Percentiles rank a stretch among this genome's conserved stretches.
Conservation (phyloP, 2,888 invertebrate genomes). For the Eremobia ochroleuca region DNA sequence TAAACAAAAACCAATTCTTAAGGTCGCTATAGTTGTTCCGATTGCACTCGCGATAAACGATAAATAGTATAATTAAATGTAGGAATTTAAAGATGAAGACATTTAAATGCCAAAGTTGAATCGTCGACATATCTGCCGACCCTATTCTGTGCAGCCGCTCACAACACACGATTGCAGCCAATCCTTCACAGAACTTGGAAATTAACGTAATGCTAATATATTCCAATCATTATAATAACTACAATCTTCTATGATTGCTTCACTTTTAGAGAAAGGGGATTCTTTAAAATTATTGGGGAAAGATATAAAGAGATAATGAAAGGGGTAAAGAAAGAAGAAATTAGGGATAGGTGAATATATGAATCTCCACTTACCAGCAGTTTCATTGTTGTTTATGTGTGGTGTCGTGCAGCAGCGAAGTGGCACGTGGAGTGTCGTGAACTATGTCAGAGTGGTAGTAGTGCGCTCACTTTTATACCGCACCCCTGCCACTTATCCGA, state of each 20-base stretch:
- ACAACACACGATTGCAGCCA: conserved; percentile 79
- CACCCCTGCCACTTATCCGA: conserved; percentile 89
- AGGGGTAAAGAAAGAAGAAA: conserved; percentile 57
- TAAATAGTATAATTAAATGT: conserved; percentile 75
- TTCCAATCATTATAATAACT: conserved; percentile 58
- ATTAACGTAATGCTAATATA: conserved; percentile 64
- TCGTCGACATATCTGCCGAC: conserved; percentile 78
- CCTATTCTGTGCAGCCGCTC: conserved; percentile 81
- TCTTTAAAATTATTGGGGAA: conserved; percentile 4
- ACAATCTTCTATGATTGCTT: conserved; percentile 47
- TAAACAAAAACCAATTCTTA: conserved; percentile 38
- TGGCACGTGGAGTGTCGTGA: conserved; percentile 86
- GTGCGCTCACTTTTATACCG: conserved; percentile 89
- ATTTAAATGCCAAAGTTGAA: conserved; percentile 87
- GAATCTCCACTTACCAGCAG: conserved; percentile 86
- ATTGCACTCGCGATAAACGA: conserved; percentile 57
- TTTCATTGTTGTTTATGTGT: conserved; percentile 85
- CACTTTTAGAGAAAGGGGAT: conserved; percentile 48
- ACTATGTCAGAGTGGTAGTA: conserved; percentile 90
- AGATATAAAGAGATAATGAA: conserved; percentile 24
- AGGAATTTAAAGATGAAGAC: conserved; percentile 78
- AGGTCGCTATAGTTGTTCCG: conserved; percentile 42
- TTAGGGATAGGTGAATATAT: conserved; percentile 52
- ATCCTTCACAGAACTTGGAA: conserved; percentile 73
- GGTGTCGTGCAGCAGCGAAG: conserved; percentile 80